These are phyloP conservation scores for Ciona savignyi DNA, from an alignment of 23 tunicate genomes.

Conservation along the genomic window DNA sequence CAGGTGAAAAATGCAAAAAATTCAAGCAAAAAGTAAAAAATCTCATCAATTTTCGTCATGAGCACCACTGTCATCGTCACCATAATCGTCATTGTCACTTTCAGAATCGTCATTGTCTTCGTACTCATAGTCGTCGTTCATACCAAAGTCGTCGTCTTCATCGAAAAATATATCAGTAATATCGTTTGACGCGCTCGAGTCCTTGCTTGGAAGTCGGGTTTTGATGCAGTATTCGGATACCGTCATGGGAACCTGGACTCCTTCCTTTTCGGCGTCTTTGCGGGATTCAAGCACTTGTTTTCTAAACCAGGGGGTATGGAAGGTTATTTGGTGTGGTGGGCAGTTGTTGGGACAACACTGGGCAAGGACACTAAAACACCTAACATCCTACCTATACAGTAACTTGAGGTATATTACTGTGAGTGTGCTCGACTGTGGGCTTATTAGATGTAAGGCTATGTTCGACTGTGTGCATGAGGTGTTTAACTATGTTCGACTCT, in stretches of 20 bases:
- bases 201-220: slow-evolving; percentile 78
- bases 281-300: slow-evolving; percentile 84
- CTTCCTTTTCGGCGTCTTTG: slow-evolving; percentile 91
- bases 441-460: no score
- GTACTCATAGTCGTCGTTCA: slow-evolving; percentile 49
- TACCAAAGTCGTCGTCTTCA: slow-evolving; percentile 49
- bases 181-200: slow-evolving; percentile 55
- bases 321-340: no score
- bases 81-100: slow-evolving; percentile 77
- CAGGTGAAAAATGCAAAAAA: no score
- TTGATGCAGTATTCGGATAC: slow-evolving; percentile 92
- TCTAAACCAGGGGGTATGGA: no score
- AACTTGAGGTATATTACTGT: no score
- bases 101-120: slow-evolving; percentile 40
- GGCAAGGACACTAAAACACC: no score
- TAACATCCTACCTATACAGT: no score
- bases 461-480: no score
- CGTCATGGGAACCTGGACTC: slow-evolving; percentile 78
- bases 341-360: no score
- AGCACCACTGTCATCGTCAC: slow-evolving; percentile 77
- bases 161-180: slow-evolving; percentile 67
- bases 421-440: no score
- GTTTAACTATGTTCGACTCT: no score
- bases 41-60: slow-evolving; percentile 10
- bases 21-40: no score